A percentile compares a stretch with the other conserved stretches of the same genome.
Conservation (phyloP, 2,113 vertebrate species). For the Rhinogobius similis region DNA sequence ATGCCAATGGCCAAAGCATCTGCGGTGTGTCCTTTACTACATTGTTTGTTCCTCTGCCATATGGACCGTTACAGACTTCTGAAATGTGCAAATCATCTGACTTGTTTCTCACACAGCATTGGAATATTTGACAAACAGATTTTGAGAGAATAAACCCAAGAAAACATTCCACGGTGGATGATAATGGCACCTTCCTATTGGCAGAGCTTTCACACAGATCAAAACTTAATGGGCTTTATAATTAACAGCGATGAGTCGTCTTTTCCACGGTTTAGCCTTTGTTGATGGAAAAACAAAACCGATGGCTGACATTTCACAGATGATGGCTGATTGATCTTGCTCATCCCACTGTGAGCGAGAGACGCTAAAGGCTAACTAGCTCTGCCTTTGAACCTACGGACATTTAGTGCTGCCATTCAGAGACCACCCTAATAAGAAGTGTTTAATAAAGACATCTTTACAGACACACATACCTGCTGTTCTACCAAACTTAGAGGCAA, state of each 20-base stretch:
- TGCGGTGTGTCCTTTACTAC: constrained; percentile 45
- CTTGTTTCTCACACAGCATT: constrained; percentile 48
- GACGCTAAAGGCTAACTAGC: constrained; percentile 58
- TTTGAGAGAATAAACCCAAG: constrained; percentile 52
- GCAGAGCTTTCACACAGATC: constrained; percentile 52
- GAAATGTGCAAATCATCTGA: constrained; percentile 38
- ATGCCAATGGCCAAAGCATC: constrained; percentile 49
- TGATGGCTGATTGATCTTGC: constrained; percentile 68
- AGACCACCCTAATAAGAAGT: constrained; percentile 26
- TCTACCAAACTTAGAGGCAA: constrained; percentile 13
- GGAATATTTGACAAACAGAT: constrained; percentile 45
- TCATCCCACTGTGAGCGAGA: constrained; percentile 53
- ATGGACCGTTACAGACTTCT: constrained; percentile 48
- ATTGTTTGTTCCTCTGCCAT: constrained; percentile 44
- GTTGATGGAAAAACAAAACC: constrained; percentile 53
- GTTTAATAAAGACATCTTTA: constrained; percentile 44
- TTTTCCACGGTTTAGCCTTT: constrained; percentile 56
- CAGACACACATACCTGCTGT: constrained; percentile 10
- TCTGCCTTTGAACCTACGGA: constrained; percentile 55
- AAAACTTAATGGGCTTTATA: constrained; percentile 70
- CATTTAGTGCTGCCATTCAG: constrained; percentile 41
- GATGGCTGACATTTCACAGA: constrained; percentile 72
- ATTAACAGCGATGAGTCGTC: constrained; percentile 69
- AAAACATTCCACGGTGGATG: constrained; percentile 49
- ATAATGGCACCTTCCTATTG: constrained; percentile 60